Evolutionary conservation across 2,797 vertebrate genomes (phyloP), one percentile per base, ranked within the genome.

Genomic region (Pangasius larnaudii): DNA sequence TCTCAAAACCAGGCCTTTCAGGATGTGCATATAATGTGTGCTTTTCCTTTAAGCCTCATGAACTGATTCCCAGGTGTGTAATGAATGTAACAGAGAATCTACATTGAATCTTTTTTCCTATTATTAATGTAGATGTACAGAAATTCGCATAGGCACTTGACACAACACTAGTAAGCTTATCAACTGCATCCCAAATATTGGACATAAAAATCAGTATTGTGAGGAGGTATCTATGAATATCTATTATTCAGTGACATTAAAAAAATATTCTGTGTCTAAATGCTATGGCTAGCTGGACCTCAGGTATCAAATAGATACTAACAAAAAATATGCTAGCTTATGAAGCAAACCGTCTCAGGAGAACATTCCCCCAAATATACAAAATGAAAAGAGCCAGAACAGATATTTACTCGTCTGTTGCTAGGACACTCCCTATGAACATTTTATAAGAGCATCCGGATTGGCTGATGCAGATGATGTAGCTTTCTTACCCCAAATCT

Each of bases 381-480:
- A 91, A 91, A 94, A 93, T 91, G 90, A 95, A 88, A 84, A 89
- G 92, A 91, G 89, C 91, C 93, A 93, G 92, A 94, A 93, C 91
- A 93, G 94, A 94, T 95, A 95, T 96, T 95, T 95, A 95, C 94
- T 95, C 92, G 82, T 91, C 96, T 97, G 96, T 97, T 97, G 96
- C 96, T 96, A 96, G 96, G 96, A 96, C 96, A 96, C 96, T 96
- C 96, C 96, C 95, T 96, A 96, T 96, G 95, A 96, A 96, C 94
- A 95, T 96, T 95, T 93, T 91, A 93, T 94, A 91, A 58, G 84
- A 93, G 93, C 90, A 89, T 87, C 94, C 85, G 92, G 92, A 97
- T 97, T 97, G 96, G 96, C 91, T 90, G 67, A 86, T 90, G 30
- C 80, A 75, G 93, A 96, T 97, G 97, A 97, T 97, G 97, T 96